phyloP scores from a whole-genome alignment of 2,797 vertebrate genomes.

The Pelobates cultripes region DNA sequence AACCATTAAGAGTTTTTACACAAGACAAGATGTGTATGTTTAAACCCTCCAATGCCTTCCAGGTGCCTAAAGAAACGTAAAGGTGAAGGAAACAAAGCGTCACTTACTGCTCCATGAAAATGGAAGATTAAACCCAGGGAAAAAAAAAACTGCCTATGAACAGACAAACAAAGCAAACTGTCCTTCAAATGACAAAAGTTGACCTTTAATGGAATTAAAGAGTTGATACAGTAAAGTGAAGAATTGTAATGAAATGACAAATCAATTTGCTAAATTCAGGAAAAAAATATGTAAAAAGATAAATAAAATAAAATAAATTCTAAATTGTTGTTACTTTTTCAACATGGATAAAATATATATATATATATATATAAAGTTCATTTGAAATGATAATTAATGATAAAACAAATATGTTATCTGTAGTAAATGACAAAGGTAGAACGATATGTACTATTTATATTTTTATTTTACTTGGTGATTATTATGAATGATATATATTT shows the following conservation, averaged over 20 bases:
- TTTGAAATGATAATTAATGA: too few species aligned
- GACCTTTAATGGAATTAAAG: not conserved
- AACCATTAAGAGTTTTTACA: slow-evolving; percentile 42
- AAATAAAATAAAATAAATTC: too few species aligned
- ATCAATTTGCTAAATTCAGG: too few species aligned
- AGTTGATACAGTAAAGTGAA: too few species aligned
- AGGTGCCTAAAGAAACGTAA: slow-evolving; percentile 26
- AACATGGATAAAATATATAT: not conserved
- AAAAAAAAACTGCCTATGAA: not conserved
- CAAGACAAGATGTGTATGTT: slow-evolving; percentile 30
- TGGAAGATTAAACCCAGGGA: not conserved
- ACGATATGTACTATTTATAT: too few species aligned
- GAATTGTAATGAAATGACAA: too few species aligned
- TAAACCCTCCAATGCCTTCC: slow-evolving; percentile 40
- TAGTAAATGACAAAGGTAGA: too few species aligned
- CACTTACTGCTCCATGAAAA: not conserved
- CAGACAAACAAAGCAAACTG: not conserved
- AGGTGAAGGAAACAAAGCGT: slow-evolving; percentile 14
- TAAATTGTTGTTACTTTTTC: too few species aligned
- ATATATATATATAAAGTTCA: not conserved
- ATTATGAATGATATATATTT: too few species aligned
- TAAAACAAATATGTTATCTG: too few species aligned
- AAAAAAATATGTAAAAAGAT: too few species aligned
- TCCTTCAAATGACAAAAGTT: not conserved
- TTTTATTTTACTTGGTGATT: too few species aligned